Conservation (phyloP, 2,888 invertebrate species). For the Sphaeridia pumilis region DNA sequence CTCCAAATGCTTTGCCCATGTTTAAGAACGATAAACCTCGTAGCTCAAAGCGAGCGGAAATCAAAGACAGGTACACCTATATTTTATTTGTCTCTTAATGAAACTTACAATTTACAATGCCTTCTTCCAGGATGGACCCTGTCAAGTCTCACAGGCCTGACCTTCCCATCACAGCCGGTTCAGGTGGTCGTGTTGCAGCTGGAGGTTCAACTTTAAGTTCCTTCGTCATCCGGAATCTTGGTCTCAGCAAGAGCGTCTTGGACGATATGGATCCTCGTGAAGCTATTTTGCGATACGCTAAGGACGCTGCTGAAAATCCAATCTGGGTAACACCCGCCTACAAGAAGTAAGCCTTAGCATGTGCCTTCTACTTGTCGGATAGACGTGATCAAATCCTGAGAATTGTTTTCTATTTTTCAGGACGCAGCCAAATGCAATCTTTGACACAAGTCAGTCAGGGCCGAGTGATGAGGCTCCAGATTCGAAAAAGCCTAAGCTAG, state of each 20-base stretch:
- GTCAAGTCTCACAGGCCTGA: conserved; percentile 71
- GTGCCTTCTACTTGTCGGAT: too few species aligned
- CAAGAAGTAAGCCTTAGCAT: conserved; percentile 50
- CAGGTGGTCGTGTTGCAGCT: conserved; percentile 81
- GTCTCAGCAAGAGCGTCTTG: conserved; percentile 78
- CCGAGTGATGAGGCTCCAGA: conserved; percentile 44
- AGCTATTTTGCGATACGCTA: conserved; percentile 85
- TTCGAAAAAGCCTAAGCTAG: conserved; percentile 28
- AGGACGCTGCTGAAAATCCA: conserved; percentile 90
- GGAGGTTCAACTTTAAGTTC: conserved; percentile 93
- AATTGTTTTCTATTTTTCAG: too few species aligned
- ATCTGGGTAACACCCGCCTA: conserved; percentile 94
- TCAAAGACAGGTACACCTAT: conserved; percentile 26
- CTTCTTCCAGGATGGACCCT: conserved; percentile 52
- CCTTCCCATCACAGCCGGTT: conserved; percentile 67
- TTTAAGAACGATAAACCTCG: conserved; percentile 85
- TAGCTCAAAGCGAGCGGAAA: conserved; percentile 33
- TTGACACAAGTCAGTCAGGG: conserved; percentile 43
- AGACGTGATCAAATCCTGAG: too few species aligned
- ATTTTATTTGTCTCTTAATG: too few species aligned
- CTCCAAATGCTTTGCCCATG: conserved; percentile 88
- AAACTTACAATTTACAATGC: too few species aligned
- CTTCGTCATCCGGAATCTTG: conserved; percentile 89
- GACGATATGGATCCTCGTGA: conserved; percentile 87
- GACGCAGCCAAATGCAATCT: conserved; percentile 76